Evolutionary conservation across 1,140 invertebrate species (phyloP).

Genomic region (Papilio helenus): DNA sequence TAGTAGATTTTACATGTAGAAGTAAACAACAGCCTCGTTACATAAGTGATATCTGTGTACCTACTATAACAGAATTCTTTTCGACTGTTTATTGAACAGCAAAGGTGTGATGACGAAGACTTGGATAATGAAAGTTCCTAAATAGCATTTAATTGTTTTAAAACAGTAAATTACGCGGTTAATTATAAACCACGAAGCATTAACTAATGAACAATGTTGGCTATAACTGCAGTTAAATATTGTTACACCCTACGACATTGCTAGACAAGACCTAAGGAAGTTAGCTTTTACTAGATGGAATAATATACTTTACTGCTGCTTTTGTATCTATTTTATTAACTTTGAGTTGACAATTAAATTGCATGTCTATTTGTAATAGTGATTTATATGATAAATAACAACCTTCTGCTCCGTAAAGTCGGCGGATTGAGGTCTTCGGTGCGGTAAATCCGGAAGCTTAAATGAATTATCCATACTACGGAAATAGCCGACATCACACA

Average conservation of each 20-base stretch:
- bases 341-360: background rate
- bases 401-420: background rate
- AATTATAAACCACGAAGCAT: no score
- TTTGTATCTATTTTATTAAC: background rate
- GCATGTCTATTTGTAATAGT: background rate
- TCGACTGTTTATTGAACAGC: background rate
- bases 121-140: no score
- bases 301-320: background rate
- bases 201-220: no score
- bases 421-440: constrained; percentile 22
- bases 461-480: background rate
- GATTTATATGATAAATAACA: constrained; percentile 22
- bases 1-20: background rate
- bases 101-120: background rate
- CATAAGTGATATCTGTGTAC: background rate
- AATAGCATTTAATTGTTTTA: no score
- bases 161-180: no score
- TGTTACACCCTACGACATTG: no score
- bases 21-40: background rate
- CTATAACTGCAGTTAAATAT: no score
- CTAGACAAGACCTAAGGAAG: no score
- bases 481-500: constrained; percentile 19
- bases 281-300: no score
- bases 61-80: background rate
- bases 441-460: constrained; percentile 35